These are phyloP conservation scores for Hirtodrosophila cameraria DNA, from an alignment of 2,888 invertebrate species.

Conservation along the genomic window DNA sequence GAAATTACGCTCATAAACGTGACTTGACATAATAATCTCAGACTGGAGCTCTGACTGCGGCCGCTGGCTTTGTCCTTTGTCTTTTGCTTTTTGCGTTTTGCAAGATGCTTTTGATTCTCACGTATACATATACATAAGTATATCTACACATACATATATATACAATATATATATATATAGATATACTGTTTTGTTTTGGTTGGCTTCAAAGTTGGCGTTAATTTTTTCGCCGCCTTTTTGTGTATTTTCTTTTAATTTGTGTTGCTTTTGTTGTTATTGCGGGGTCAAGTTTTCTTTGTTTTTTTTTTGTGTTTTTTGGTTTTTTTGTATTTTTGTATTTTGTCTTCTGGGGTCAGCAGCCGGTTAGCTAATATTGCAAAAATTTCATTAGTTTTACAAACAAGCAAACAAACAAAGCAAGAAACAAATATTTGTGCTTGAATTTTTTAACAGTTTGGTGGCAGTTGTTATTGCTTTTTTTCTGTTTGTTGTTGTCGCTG, in stretches of 20 bases:
- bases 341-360: slow-evolving; percentile 64
- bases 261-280: slow-evolving; percentile 35
- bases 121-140: background rate
- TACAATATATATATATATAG: slow-evolving; percentile 6
- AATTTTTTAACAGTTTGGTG: slow-evolving; percentile 77
- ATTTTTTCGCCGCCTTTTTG: slow-evolving; percentile 56
- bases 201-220: slow-evolving; percentile 63
- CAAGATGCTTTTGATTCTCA: slow-evolving; percentile 20
- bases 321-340: slow-evolving; percentile 37
- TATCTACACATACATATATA: too few species aligned
- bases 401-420: slow-evolving; percentile 77
- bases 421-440: slow-evolving; percentile 76
- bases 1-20: slow-evolving; percentile 83
- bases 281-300: slow-evolving; percentile 46
- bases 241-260: slow-evolving; percentile 56
- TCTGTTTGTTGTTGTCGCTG: slow-evolving; percentile 26
- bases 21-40: slow-evolving; percentile 84
- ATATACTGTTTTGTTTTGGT: slow-evolving; percentile 24
- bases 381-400: slow-evolving; percentile 77
- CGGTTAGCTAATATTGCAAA: slow-evolving; percentile 74
- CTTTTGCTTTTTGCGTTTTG: slow-evolving; percentile 25
- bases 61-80: slow-evolving; percentile 59
- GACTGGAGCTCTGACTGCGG: slow-evolving; percentile 58
- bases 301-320: slow-evolving; percentile 16
- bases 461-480: slow-evolving; percentile 41